Base-by-base conservation (phyloP, 1,140 invertebrate species). In the Pteromalus puparum region DNA sequence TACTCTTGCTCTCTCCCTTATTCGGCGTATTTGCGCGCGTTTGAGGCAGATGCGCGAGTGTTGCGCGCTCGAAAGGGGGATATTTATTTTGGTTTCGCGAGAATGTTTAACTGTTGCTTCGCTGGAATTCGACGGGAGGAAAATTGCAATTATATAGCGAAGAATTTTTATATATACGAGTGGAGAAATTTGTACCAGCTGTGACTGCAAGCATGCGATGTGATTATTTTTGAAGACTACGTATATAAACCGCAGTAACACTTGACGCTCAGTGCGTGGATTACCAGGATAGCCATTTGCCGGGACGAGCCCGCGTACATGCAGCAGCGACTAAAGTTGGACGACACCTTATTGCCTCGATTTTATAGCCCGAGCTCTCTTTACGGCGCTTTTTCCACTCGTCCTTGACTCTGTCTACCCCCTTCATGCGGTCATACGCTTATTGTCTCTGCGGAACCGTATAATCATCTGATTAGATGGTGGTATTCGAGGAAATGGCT, bases 301-400 rank as follows among this genome's bases (percentile, higher is more conserved):
- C 70, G 42, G 26, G 28, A n/a, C n/a, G n/a, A 81, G 68, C 79
- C 5, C 42, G 38, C 28, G 73, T 74, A 30, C 38, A 48, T 46
- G 74, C 74, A 15, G 13, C n/a, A 15, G 13, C n/a, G 30, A 72
- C 73, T 15, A 5, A 18, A 42, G 74, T 76, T 46, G 21, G 2
- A 4, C 42, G 38, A n/a, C 21, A 26, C 74, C 74, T 76, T 34
- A 61, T 61, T 53, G 46, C 42, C 26, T 53, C n/a, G 46, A 74
- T 74, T 74, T 38, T 38, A 74, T 38, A 38, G 34, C 15, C 6
- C 9, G 74, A 34, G 30, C 30, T 34, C 38, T 70, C 46, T 76
- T 76, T 76, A 76, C 74, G 74, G 46, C 21, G 21, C 74, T 76
- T 76, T 76, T 76, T 76, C 42, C 74, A n/a, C 74, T 24, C n/a